Evolutionary conservation across 2,888 invertebrate species (phyloP).

Genomic region (Stegana nigrithorax): DNA sequence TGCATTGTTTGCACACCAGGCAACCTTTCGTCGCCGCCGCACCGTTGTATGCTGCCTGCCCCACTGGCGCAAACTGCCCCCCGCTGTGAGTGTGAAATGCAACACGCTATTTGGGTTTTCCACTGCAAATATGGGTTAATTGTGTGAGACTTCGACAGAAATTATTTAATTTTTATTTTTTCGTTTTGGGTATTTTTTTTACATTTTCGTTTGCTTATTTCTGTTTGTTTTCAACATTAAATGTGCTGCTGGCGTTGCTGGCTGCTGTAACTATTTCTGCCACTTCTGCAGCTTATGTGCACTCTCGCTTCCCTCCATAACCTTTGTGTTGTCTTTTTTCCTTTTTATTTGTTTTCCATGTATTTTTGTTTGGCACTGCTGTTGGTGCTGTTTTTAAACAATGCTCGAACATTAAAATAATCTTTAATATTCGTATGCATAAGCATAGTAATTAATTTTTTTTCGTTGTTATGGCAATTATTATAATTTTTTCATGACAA

Average conservation of each 20-base stretch:
- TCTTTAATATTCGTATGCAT: neutral
- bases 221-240: conserved; percentile 39
- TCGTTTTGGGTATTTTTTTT: neutral
- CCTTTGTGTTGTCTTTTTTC: neutral
- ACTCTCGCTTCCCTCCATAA: no score
- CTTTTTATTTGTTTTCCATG: neutral
- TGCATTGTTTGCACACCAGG: neutral
- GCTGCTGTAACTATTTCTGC: conserved; percentile 24
- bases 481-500: neutral
- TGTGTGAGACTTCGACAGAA: conserved; percentile 52
- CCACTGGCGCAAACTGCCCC: conserved; percentile 20
- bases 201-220: conserved; percentile 6
- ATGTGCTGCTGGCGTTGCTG: conserved; percentile 26
- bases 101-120: conserved; percentile 48
- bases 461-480: conserved; percentile 1
- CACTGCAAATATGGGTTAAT: conserved; percentile 55
- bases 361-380: neutral
- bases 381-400: neutral
- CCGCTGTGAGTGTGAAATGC: conserved; percentile 58
- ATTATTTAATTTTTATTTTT: conserved; percentile 46
- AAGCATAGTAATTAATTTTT: conserved; percentile 1
- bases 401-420: neutral
- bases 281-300: neutral
- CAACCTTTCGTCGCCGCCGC: neutral
- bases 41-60: neutral